Conservation (phyloP, 2,797 vertebrate genomes). For the Acropternis orthonyx region DNA sequence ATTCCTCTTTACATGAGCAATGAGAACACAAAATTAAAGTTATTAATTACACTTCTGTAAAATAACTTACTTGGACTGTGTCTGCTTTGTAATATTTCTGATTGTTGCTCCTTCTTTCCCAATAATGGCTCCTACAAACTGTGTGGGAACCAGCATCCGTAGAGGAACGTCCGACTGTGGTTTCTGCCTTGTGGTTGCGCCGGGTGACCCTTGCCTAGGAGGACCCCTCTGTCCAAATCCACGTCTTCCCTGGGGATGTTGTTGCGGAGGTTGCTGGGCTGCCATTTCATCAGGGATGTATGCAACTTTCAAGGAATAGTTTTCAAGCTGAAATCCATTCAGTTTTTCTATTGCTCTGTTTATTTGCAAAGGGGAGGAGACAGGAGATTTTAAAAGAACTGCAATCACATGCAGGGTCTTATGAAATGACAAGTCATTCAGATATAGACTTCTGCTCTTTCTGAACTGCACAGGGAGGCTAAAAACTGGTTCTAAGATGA, state of each 20-base stretch:
- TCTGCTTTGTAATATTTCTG: slow-evolving; percentile 98
- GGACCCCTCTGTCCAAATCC: slow-evolving; percentile 87
- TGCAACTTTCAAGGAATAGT: slow-evolving; percentile 92
- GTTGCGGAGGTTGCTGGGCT: slow-evolving; percentile 75
- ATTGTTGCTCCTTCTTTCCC: slow-evolving; percentile 98
- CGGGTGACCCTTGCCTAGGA: slow-evolving; percentile 87
- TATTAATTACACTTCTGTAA: not conserved
- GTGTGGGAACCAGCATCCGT: slow-evolving; percentile 93
- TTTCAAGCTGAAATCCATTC: slow-evolving; percentile 95
- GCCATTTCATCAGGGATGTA: slow-evolving; percentile 96
- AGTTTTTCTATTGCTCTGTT: slow-evolving; percentile 96
- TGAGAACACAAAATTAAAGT: not conserved
- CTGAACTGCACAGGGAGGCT: not conserved
- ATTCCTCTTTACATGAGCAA: not conserved
- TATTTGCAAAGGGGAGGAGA: slow-evolving; percentile 9
- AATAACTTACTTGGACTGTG: slow-evolving; percentile 92
- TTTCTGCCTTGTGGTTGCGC: slow-evolving; percentile 86
- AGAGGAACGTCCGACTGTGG: slow-evolving; percentile 91
- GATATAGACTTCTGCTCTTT: not conserved
- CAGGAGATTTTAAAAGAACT: not conserved
- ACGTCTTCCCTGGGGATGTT: slow-evolving; percentile 82
- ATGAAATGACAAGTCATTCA: not conserved
- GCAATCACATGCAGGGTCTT: not conserved
- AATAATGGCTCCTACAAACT: slow-evolving; percentile 98
- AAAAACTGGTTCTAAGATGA: not conserved